These are phyloP conservation scores for Lontra canadensis DNA, from an alignment of 2,113 vertebrate genomes.

Conservation along the genomic window DNA sequence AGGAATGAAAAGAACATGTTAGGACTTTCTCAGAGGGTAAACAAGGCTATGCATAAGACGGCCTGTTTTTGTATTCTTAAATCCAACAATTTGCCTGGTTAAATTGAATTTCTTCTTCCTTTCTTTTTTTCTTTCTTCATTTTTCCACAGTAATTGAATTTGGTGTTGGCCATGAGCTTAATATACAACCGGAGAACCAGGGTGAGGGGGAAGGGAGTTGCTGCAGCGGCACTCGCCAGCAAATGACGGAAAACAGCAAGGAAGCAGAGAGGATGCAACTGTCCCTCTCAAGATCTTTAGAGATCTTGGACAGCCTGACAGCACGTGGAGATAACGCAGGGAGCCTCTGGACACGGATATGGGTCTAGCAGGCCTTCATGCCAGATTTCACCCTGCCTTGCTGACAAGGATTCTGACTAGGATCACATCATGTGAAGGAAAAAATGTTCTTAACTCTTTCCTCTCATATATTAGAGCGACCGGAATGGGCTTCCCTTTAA, in stretches of 20 bases:
- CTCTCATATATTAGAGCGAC: neutral
- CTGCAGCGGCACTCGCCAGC: neutral
- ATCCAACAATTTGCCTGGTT: constrained; percentile 35
- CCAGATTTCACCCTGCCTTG: neutral
- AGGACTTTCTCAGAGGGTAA: neutral
- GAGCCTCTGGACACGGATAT: neutral
- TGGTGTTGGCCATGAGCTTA: neutral
- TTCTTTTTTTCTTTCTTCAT: neutral
- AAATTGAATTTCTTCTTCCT: constrained; percentile 28
- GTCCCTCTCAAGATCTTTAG: neutral
- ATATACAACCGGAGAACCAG: neutral
- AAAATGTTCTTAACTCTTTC: constrained; percentile 24
- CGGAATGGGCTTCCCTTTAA: neutral
- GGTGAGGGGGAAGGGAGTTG: rapidly evolving
- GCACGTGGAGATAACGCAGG: neutral
- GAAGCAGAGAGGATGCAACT: neutral
- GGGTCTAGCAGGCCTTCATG: neutral
- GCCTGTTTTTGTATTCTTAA: constrained; percentile 40
- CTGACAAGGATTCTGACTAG: neutral
- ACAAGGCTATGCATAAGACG: neutral
- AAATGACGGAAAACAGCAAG: neutral
- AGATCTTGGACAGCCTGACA: neutral
- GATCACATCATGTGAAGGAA: neutral
- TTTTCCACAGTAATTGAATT: constrained; percentile 47
- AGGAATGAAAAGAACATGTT: constrained; percentile 36